Percentiles rank a stretch among this genome's conserved stretches.
These are phyloP conservation scores for Rotaria magnacalcarata DNA, from an alignment of 2,888 invertebrate genomes.

Conservation along the genomic window DNA sequence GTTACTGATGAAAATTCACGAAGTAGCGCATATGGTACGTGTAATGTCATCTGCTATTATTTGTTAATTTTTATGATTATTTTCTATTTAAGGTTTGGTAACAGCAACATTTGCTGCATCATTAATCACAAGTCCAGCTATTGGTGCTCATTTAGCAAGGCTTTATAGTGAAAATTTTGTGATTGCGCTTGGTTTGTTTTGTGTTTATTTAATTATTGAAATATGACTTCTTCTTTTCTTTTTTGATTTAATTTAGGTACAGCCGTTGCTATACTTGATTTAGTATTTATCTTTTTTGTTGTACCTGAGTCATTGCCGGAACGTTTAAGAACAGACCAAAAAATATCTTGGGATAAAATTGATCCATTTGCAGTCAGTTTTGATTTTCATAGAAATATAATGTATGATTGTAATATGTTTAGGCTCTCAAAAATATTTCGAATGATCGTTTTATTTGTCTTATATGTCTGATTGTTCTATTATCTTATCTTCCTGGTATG, in stretches of 20 bases:
- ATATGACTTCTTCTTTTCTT: not conserved
- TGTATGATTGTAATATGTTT: slow-evolving; percentile 48
- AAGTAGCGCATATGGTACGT: slow-evolving; percentile 86
- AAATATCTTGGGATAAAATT: slow-evolving; percentile 90
- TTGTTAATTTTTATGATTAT: slow-evolving; percentile 29
- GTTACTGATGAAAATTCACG: slow-evolving; percentile 93
- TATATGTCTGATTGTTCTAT: slow-evolving; percentile 91
- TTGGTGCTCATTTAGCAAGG: slow-evolving; percentile 70
- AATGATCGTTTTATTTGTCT: slow-evolving; percentile 90
- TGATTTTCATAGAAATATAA: not conserved
- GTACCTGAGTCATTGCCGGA: slow-evolving; percentile 97
- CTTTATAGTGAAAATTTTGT: slow-evolving; percentile 77
- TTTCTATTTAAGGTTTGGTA: slow-evolving; percentile 60
- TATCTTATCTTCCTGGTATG: slow-evolving; percentile 79
- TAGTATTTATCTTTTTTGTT: slow-evolving; percentile 92
- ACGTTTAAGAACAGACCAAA: slow-evolving; percentile 71
- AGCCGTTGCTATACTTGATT: slow-evolving; percentile 85
- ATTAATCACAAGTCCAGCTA: slow-evolving; percentile 92
- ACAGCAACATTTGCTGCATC: slow-evolving; percentile 98
- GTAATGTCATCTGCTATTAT: slow-evolving; percentile 62
- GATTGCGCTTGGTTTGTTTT: slow-evolving; percentile 66
- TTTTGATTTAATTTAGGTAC: slow-evolving; percentile 69
- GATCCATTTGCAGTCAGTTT: slow-evolving; percentile 81
- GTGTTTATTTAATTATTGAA: no score
- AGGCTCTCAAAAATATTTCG: slow-evolving; percentile 79